A percentile compares a stretch with the other conserved stretches of the same genome.
Conservation (phyloP, 2,888 invertebrate species). For the Unio delphinus region DNA sequence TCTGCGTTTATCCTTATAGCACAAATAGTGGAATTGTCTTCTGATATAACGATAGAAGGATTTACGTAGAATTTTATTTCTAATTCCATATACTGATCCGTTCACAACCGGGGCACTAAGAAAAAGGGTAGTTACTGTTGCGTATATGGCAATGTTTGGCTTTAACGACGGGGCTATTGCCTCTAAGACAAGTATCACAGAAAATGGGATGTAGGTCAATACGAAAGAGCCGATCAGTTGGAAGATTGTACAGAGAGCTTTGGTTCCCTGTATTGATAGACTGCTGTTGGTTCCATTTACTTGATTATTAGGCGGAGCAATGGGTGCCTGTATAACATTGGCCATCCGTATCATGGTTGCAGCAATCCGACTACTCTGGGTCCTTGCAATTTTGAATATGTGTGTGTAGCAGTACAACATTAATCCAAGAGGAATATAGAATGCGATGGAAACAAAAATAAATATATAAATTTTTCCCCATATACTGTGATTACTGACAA, state of each 20-base stretch:
- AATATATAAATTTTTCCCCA: slow-evolving; percentile 49
- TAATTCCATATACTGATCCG: slow-evolving; percentile 60
- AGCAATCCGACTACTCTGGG: slow-evolving; percentile 62
- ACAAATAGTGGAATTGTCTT: slow-evolving; percentile 48
- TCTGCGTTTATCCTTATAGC: slow-evolving; percentile 53
- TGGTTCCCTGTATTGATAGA: slow-evolving; percentile 54
- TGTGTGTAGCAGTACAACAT: slow-evolving; percentile 63
- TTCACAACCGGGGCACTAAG: slow-evolving; percentile 59
- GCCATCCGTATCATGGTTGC: slow-evolving; percentile 66
- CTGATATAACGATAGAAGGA: slow-evolving; percentile 57
- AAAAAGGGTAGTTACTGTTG: slow-evolving; percentile 55
- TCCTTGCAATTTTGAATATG: slow-evolving; percentile 61
- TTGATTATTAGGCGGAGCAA: slow-evolving; percentile 37
- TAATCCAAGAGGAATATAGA: slow-evolving; percentile 53
- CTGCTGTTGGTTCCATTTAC: neutral
- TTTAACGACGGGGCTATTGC: slow-evolving; percentile 27
- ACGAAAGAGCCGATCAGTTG: slow-evolving; percentile 61
- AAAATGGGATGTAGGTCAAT: slow-evolving; percentile 58
- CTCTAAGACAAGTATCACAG: slow-evolving; percentile 48
- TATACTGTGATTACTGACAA: slow-evolving; percentile 40
- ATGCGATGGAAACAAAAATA: slow-evolving; percentile 41
- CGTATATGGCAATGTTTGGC: slow-evolving; percentile 40
- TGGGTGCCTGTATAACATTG: slow-evolving; percentile 62
- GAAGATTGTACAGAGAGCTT: slow-evolving; percentile 63
- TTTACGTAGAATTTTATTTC: slow-evolving; percentile 58